Percentiles rank a stretch among this genome's conserved stretches.
These are phyloP conservation scores for Epinephelus lanceolatus DNA, from an alignment of 2,113 vertebrate species.

Conservation along the genomic window DNA sequence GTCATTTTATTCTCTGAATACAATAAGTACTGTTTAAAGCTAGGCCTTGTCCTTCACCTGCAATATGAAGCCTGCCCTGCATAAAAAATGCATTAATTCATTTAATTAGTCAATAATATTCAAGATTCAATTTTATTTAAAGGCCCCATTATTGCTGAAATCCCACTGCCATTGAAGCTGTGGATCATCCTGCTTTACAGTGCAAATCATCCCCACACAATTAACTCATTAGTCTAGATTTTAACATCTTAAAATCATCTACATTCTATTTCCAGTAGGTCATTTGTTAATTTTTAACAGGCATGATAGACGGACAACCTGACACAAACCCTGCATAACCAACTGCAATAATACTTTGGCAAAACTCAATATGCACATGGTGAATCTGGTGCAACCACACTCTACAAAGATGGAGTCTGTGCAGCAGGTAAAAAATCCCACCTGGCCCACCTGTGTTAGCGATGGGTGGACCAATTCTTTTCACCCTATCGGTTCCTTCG, in stretches of 20 bases:
- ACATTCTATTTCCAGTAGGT: background rate
- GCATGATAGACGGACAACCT: too few relatives aligned
- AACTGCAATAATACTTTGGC: too few relatives aligned
- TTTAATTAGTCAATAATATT: conserved; percentile 15
- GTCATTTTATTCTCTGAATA: background rate
- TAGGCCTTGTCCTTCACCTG: background rate
- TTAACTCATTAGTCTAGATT: background rate
- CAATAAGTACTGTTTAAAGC: background rate
- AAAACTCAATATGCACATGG: too few relatives aligned
- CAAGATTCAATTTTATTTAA: conserved; percentile 11
- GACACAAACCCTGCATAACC: too few relatives aligned
- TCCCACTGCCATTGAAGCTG: background rate
- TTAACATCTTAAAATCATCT: background rate
- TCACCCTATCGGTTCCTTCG: too few relatives aligned
- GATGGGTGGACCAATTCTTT: too few relatives aligned
- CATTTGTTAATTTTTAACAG: too few relatives aligned
- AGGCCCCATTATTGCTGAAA: background rate
- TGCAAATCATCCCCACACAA: background rate
- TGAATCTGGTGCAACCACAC: too few relatives aligned
- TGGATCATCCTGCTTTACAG: background rate
- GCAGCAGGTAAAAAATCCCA: too few relatives aligned
- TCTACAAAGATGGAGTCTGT: too few relatives aligned
- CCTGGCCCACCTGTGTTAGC: too few relatives aligned
- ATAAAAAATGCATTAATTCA: conserved; percentile 3
- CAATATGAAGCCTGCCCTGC: background rate